Conservation (phyloP, 2,797 vertebrate genomes). For the Gallinago solitaria region DNA sequence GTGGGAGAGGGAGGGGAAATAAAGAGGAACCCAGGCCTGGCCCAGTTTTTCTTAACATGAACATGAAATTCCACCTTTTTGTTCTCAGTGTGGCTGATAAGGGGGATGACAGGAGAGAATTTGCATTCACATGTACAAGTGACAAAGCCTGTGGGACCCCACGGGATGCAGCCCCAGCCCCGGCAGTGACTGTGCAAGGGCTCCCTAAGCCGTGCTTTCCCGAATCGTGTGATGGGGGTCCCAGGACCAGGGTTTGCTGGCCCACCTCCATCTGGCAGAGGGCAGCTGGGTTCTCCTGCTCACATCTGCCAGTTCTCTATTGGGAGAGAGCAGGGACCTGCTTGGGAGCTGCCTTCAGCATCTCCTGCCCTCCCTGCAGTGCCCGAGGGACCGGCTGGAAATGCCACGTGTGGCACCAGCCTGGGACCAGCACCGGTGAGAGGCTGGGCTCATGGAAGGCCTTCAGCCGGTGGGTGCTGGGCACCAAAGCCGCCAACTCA, state of each 20-base stretch:
- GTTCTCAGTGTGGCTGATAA: background rate
- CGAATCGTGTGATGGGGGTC: rapidly evolving
- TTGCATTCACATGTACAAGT: background rate
- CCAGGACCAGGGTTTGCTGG: too few species aligned
- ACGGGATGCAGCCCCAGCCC: background rate
- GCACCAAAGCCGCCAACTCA: background rate
- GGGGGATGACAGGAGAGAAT: background rate
- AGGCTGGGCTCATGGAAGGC: background rate
- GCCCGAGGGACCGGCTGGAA: background rate
- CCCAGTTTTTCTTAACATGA: background rate
- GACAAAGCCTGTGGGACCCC: background rate
- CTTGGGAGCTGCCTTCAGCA: background rate
- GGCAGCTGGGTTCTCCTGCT: background rate
- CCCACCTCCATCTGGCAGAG: too few species aligned
- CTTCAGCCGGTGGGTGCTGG: background rate
- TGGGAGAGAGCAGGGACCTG: background rate
- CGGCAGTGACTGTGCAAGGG: too few species aligned
- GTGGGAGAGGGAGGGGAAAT: background rate
- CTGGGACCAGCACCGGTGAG: background rate
- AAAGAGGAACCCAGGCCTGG: background rate
- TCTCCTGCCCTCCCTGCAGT: background rate
- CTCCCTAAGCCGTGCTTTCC: background rate
- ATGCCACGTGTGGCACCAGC: background rate
- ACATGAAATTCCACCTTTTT: background rate
- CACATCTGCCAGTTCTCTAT: rapidly evolving